phyloP scores from a whole-genome alignment of 1,140 invertebrate genomes.

The Drosophila willistoni region DNA sequence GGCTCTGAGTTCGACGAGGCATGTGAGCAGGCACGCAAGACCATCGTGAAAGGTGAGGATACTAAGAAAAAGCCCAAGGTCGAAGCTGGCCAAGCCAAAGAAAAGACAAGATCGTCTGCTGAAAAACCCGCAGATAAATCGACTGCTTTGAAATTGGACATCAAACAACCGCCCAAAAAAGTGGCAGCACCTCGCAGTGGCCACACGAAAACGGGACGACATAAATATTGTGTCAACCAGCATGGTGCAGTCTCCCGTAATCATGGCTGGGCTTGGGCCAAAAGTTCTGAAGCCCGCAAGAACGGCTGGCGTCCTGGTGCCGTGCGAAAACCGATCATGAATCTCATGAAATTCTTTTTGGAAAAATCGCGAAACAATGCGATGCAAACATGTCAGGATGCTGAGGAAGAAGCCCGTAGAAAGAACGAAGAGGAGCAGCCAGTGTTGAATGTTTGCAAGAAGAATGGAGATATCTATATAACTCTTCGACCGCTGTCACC shows the following conservation, averaged over 20 bases:
- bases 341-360: conserved; percentile 75
- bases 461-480: conserved; percentile 67
- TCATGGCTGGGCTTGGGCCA: conserved; percentile 77
- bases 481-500: conserved; percentile 51
- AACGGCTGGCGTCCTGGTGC: conserved; percentile 72
- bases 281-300: conserved; percentile 32
- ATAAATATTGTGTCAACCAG: conserved; percentile 57
- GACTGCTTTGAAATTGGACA: background rate
- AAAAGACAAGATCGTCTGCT: background rate
- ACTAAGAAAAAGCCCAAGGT: background rate
- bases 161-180: background rate
- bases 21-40: conserved; percentile 33
- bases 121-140: background rate
- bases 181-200: background rate
- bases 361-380: conserved; percentile 36
- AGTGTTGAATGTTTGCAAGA: conserved; percentile 65
- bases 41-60: background rate
- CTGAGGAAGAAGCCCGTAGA: conserved; percentile 1
- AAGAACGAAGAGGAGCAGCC: conserved; percentile 32
- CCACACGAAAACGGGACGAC: conserved; percentile 31
- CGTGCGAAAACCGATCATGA: conserved; percentile 67
- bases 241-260: conserved; percentile 46
- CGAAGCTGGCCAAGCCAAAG: background rate
- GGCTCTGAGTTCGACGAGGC: conserved; percentile 35
- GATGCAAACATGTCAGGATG: conserved; percentile 24